phyloP scores from a whole-genome alignment of 1,140 invertebrate species.

The Plectrocnemia conspersa region DNA sequence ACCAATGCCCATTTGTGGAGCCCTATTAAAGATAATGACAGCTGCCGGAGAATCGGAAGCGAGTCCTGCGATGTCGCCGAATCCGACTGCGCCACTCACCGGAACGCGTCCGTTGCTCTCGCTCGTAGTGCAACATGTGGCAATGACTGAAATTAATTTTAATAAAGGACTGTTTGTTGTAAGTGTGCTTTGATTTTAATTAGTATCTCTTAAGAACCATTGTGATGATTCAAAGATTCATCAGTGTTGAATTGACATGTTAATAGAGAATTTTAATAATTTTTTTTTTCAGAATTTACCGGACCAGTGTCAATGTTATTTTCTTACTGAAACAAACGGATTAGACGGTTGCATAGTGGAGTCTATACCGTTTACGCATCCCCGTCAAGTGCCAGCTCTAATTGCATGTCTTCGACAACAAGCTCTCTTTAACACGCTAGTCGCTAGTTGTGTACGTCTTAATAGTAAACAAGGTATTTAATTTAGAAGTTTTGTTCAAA shows the following conservation, averaged over 20 bases:
- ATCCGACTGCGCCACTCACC: conserved; percentile 46
- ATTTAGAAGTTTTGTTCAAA: background rate
- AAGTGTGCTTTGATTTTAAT: conserved; percentile 41
- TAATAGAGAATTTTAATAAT: background rate
- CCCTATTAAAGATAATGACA: conserved; percentile 68
- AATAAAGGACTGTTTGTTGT: conserved; percentile 75
- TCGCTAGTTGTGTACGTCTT: conserved; percentile 81
- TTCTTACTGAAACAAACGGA: conserved; percentile 76
- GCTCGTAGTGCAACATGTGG: conserved; percentile 69
- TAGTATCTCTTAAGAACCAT: conserved; percentile 5
- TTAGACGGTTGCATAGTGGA: conserved; percentile 77
- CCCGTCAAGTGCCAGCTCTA: conserved; percentile 86
- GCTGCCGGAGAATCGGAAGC: conserved; percentile 44
- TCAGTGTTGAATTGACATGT: background rate
- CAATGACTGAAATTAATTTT: conserved; percentile 60
- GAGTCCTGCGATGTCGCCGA: conserved; percentile 57
- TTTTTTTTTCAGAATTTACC: conserved; percentile 68
- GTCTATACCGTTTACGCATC: conserved; percentile 89
- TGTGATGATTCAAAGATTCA: too few relatives aligned
- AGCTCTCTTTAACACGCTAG: conserved; percentile 83
- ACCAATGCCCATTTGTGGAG: conserved; percentile 78
- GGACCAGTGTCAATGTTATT: conserved; percentile 91
- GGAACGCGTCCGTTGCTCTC: conserved; percentile 59
- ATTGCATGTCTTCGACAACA: conserved; percentile 82
- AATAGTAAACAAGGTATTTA: conserved; percentile 64